Percentiles rank a stretch among this genome's conserved stretches.
Evolutionary conservation across 2,888 invertebrate species (phyloP).

Genomic region (Yponomeuta malinellus): DNA sequence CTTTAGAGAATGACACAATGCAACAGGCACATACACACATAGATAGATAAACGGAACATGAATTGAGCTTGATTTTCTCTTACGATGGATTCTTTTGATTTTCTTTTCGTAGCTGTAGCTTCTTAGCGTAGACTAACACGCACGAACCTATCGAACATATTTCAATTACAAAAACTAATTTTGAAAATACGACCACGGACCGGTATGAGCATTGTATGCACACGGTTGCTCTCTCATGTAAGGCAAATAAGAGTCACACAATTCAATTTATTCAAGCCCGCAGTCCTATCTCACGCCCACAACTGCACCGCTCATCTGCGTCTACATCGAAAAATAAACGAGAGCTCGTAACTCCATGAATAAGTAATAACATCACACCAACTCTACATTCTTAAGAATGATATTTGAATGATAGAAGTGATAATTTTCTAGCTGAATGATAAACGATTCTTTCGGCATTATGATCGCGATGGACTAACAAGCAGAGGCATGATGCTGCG

Average conservation of each 20-base stretch:
- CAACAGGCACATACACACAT: too few relatives aligned
- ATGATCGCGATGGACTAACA: not conserved
- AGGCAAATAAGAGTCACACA: slow-evolving; percentile 51
- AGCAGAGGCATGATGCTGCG: not conserved
- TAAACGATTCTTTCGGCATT: slow-evolving; percentile 14
- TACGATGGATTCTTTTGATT: not conserved
- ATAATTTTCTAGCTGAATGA: slow-evolving; percentile 15
- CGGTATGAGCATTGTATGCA: slow-evolving; percentile 43
- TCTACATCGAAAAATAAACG: slow-evolving; percentile 47
- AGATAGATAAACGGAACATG: too few relatives aligned
- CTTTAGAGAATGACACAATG: too few relatives aligned
- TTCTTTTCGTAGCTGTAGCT: not conserved
- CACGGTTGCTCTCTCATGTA: slow-evolving; percentile 17
- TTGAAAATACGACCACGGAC: slow-evolving; percentile 25
- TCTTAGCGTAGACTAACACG: not conserved
- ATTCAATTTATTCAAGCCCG: slow-evolving; percentile 60
- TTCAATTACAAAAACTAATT: slow-evolving; percentile 40
- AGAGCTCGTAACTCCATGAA: slow-evolving; percentile 49
- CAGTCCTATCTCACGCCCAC: slow-evolving; percentile 55
- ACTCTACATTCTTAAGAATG: slow-evolving; percentile 19
- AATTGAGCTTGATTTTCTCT: too few relatives aligned
- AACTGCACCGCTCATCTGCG: slow-evolving; percentile 26
- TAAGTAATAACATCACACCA: slow-evolving; percentile 27
- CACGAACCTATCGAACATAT: slow-evolving; percentile 21
- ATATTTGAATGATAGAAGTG: slow-evolving; percentile 21